These are phyloP conservation scores for Lithodes maja DNA, from an alignment of 2,888 invertebrate species.

Conservation along the genomic window DNA sequence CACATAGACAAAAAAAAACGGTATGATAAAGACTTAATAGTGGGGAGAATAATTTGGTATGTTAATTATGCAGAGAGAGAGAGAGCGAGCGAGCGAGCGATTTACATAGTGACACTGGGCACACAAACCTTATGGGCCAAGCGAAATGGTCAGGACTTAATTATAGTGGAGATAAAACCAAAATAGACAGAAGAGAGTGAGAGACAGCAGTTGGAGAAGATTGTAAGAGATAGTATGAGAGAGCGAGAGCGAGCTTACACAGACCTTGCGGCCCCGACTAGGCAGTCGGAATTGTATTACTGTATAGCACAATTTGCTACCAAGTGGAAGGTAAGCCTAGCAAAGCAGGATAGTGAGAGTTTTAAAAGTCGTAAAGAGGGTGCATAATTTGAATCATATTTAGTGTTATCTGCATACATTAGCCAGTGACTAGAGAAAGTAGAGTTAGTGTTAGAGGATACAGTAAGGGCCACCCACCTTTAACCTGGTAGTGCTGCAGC, in stretches of 20 bases:
- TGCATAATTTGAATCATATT: neutral
- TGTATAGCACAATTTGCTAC: no score
- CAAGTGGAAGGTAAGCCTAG: no score
- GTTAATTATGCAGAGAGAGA: neutral
- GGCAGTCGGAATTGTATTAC: no score
- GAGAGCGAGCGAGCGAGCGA: neutral
- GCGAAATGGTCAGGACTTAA: no score
- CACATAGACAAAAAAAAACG: no score
- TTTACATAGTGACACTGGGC: no score
- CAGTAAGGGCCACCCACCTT: neutral
- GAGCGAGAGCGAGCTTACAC: neutral
- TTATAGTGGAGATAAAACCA: no score
- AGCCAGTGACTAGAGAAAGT: neutral
- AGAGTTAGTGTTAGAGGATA: neutral
- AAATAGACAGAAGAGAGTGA: neutral
- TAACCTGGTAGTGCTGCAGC: neutral
- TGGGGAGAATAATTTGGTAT: neutral
- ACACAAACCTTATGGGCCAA: no score
- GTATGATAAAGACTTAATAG: neutral
- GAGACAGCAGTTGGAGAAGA: neutral
- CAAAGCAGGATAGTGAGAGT: no score
- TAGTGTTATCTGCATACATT: no score
- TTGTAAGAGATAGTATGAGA: slow-evolving; percentile 1
- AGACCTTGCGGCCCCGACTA: neutral
- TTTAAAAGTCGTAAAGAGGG: neutral